Conservation (phyloP, 2,113 vertebrate genomes). For the Heterochromis multidens region DNA sequence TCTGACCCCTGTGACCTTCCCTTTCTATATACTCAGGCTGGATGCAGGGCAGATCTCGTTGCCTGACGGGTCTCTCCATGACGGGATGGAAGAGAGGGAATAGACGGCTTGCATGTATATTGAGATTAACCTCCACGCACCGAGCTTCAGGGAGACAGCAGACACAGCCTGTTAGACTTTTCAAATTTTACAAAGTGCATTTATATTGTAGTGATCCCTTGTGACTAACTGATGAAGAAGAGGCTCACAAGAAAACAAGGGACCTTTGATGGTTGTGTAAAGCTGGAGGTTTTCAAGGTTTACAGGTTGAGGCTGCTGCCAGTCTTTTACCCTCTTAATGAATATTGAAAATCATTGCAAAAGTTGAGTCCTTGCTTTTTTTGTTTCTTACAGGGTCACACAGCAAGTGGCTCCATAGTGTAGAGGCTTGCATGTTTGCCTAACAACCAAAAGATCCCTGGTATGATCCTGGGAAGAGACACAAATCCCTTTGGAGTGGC, state of each 20-base stretch:
- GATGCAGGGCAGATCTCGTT: not conserved
- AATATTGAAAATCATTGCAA: not conserved
- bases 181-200: not conserved
- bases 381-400: not conserved
- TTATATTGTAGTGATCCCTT: not conserved
- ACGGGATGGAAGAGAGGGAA: not conserved
- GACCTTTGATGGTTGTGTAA: not conserved
- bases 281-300: not conserved
- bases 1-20: constrained; percentile 26
- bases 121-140: constrained; percentile 38
- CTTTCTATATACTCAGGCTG: not conserved
- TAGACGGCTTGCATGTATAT: constrained; percentile 35
- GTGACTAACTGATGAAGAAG: not conserved
- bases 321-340: not conserved
- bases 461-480: not conserved
- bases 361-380: not conserved
- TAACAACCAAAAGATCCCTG: not conserved
- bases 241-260: not conserved
- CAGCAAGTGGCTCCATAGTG: not conserved
- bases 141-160: not conserved
- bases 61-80: not conserved
- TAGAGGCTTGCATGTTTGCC: not conserved
- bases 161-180: not conserved
- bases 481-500: not conserved
- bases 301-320: not conserved